Conservation (phyloP, 1,140 invertebrate species). For the Cephus cinctus region DNA sequence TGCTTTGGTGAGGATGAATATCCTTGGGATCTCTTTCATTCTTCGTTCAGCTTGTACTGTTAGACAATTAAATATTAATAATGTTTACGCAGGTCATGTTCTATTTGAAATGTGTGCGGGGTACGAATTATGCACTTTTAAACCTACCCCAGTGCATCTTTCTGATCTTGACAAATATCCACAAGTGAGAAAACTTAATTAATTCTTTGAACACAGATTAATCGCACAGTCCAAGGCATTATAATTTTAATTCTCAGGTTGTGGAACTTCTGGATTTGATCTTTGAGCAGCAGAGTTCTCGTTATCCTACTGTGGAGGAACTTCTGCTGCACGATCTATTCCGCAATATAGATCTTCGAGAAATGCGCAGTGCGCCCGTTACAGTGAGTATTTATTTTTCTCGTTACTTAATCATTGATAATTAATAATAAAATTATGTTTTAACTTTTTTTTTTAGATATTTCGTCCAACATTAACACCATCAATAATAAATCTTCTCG, state of each 20-base stretch:
- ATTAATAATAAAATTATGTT: no score
- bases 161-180: constrained; percentile 74
- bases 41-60: constrained; percentile 3
- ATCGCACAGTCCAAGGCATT: not conserved
- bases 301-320: constrained; percentile 73
- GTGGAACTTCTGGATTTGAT: constrained; percentile 78
- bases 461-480: constrained; percentile 51
- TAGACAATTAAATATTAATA: not conserved
- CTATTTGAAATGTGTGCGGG: constrained; percentile 90
- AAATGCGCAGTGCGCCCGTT: constrained; percentile 68
- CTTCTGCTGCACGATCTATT: constrained; percentile 80
- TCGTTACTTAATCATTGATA: no score
- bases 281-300: constrained; percentile 68
- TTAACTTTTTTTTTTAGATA: constrained; percentile 35
- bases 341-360: constrained; percentile 81
- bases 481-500: constrained; percentile 48
- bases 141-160: constrained; percentile 70
- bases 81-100: constrained; percentile 63
- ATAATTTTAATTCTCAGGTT: constrained; percentile 57
- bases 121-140: constrained; percentile 72
- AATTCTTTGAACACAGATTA: not conserved
- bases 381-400: constrained; percentile 46
- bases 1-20: constrained; percentile 65
- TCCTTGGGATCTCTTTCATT: not conserved
- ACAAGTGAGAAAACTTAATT: constrained; percentile 58